Percentiles rank a stretch among this genome's conserved stretches.
Evolutionary conservation across 2,888 invertebrate genomes (phyloP).

Genomic region (Eurytoma californica): DNA sequence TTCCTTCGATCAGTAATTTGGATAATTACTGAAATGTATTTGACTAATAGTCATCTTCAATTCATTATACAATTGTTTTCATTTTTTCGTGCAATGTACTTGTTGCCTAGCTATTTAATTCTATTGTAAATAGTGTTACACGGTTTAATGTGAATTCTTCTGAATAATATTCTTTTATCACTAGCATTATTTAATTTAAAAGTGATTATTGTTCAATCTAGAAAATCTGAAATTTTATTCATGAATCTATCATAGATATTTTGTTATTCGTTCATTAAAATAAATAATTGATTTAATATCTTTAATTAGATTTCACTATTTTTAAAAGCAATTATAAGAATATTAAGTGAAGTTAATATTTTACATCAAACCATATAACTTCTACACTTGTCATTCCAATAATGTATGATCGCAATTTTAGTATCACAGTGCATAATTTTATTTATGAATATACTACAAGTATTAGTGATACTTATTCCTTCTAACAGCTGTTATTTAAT

Average conservation of each 20-base stretch:
- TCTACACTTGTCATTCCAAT: conserved; percentile 40
- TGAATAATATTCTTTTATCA: too few relatives aligned
- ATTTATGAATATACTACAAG: conserved; percentile 26
- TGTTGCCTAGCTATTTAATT: conserved; percentile 26
- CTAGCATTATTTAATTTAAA: too few relatives aligned
- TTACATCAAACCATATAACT: conserved; percentile 50
- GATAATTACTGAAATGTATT: conserved; percentile 43
- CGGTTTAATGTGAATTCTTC: conserved; percentile 38
- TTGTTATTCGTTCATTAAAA: too few relatives aligned
- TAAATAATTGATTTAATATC: neutral
- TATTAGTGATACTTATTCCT: conserved; percentile 33
- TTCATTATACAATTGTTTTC: conserved; percentile 33
- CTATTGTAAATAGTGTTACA: conserved; percentile 53
- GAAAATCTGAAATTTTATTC: too few relatives aligned
- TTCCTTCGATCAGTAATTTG: conserved; percentile 27
- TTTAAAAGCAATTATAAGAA: too few relatives aligned
- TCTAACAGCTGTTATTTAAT: conserved; percentile 35
- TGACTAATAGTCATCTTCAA: conserved; percentile 20
- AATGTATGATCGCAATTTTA: conserved; percentile 38
- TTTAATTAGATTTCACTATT: too few relatives aligned
- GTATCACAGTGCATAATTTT: conserved; percentile 35
- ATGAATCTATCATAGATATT: too few relatives aligned
- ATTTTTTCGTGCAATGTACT: conserved; percentile 41
- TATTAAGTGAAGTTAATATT: too few relatives aligned
- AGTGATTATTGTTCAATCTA: too few relatives aligned